Conservation (phyloP, 2,888 invertebrate species). For the Podotricha telesiphe region DNA sequence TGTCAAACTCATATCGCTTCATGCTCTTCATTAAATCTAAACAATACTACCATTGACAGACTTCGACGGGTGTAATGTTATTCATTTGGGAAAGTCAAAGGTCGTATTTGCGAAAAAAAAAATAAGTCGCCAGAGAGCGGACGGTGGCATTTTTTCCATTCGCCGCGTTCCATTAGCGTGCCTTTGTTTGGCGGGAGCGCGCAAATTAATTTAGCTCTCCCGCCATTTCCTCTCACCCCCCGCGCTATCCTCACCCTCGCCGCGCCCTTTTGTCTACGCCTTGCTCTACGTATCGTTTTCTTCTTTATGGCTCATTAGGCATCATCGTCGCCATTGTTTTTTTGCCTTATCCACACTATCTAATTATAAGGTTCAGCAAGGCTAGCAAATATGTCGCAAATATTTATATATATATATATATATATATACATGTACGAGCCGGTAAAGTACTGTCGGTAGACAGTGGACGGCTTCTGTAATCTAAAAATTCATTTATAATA, state of each 20-base stretch:
- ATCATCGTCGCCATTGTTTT: slow-evolving; percentile 82
- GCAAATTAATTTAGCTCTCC: slow-evolving; percentile 84
- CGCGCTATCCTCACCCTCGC: slow-evolving; percentile 63
- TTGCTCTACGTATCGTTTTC: slow-evolving; percentile 84
- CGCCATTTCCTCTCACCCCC: slow-evolving; percentile 78
- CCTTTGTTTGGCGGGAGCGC: slow-evolving; percentile 84
- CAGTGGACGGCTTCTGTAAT: background rate
- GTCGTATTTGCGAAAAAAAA: slow-evolving; percentile 79
- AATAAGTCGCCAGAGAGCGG: slow-evolving; percentile 81
- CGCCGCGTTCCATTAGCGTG: slow-evolving; percentile 84
- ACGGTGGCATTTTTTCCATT: slow-evolving; percentile 85
- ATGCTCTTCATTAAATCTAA: slow-evolving; percentile 42
- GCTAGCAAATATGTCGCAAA: slow-evolving; percentile 51
- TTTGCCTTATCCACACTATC: slow-evolving; percentile 72
- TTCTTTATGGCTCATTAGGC: slow-evolving; percentile 84
- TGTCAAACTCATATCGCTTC: slow-evolving; percentile 30
- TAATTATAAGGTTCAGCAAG: slow-evolving; percentile 79
- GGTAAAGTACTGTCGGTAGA: too few species aligned
- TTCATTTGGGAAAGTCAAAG: slow-evolving; percentile 83
- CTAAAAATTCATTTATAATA: background rate
- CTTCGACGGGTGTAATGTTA: slow-evolving; percentile 81
- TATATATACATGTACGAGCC: too few species aligned
- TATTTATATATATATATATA: slow-evolving; percentile 24
- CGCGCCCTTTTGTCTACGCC: slow-evolving; percentile 82
- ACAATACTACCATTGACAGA: slow-evolving; percentile 64